Conservation (phyloP, 2,888 invertebrate species). For the Cybosia mesomella region DNA sequence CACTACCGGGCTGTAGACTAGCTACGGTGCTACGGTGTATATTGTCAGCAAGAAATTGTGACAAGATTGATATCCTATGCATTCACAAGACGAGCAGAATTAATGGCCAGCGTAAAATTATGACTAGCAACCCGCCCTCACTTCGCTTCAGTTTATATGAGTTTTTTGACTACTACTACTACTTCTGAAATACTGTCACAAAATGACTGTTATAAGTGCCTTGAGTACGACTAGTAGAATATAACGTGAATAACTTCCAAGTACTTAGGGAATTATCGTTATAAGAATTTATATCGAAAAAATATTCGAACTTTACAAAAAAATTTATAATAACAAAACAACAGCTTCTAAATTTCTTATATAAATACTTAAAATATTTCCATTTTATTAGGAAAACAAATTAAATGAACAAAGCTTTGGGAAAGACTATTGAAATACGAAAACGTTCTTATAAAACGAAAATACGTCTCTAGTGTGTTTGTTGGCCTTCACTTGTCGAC, state of each 20-base stretch:
- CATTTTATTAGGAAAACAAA: slow-evolving; percentile 28
- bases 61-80: no score
- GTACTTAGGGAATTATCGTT: neutral
- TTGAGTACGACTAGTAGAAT: no score
- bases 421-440: slow-evolving; percentile 9
- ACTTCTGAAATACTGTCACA: no score
- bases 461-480: neutral
- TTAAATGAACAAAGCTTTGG: slow-evolving; percentile 23
- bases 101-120: no score
- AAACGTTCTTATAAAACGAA: neutral
- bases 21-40: neutral
- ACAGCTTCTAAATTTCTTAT: slow-evolving; percentile 33
- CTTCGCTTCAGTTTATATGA: no score
- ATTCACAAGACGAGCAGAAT: no score
- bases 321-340: slow-evolving; percentile 24
- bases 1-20: neutral
- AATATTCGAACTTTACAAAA: slow-evolving; percentile 21
- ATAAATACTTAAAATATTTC: slow-evolving; percentile 33
- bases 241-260: neutral
- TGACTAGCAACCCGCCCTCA: no score
- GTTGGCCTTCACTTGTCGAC: slow-evolving; percentile 4
- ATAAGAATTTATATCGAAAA: slow-evolving; percentile 17
- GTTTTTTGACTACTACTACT: no score
- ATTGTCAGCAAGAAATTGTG: neutral
- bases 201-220: no score